These are phyloP conservation scores for Turritopsis rubra DNA, from an alignment of 30 jellyfish, hydroid and myxozoan genomes.

Conservation along the genomic window DNA sequence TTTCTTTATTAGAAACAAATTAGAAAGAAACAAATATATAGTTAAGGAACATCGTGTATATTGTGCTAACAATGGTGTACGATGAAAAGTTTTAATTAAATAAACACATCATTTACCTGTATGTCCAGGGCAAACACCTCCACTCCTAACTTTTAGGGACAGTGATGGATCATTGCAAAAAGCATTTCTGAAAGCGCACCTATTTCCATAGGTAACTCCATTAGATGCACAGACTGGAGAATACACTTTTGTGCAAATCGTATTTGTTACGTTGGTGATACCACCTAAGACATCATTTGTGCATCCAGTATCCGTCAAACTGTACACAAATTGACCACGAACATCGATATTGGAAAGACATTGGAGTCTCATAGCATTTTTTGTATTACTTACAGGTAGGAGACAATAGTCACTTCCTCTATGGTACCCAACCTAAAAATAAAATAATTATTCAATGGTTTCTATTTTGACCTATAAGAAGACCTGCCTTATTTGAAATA, in stretches of 20 bases:
- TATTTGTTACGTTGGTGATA: too few species aligned
- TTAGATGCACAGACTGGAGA: slow-evolving; percentile 3
- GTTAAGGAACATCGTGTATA: too few species aligned
- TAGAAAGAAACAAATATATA: too few species aligned
- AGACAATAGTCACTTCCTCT: neutral
- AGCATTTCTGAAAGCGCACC: neutral
- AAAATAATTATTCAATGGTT: too few species aligned
- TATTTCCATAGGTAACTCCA: neutral
- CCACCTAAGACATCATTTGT: neutral
- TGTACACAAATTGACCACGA: neutral
- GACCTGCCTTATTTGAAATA: too few species aligned
- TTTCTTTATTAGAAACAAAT: too few species aligned
- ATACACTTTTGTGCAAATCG: neutral
- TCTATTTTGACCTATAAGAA: too few species aligned
- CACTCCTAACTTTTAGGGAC: neutral
- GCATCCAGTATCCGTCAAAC: neutral
- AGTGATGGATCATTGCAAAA: neutral
- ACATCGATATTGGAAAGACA: neutral
- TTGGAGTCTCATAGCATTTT: neutral
- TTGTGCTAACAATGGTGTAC: too few species aligned
- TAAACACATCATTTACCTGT: neutral
- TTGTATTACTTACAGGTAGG: neutral
- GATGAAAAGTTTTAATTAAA: neutral
- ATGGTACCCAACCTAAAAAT: neutral
- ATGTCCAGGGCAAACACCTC: neutral